Base-by-base conservation (phyloP, 92 coral and sea anemone species). In the Epizoanthus ramosus region DNA sequence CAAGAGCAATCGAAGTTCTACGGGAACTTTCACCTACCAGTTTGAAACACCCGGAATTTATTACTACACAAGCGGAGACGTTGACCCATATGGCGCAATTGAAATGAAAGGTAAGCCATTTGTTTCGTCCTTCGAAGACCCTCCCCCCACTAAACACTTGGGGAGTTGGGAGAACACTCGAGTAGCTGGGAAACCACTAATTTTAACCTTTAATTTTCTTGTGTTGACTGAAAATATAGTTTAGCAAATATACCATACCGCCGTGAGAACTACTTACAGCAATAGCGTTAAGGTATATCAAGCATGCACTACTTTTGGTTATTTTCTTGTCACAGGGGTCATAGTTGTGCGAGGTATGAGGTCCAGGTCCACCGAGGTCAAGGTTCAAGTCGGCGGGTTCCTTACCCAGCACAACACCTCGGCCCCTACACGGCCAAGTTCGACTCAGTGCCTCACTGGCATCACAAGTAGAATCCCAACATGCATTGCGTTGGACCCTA, bases 41-140 rank as follows among this genome's bases (percentile, higher is more conserved):
- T 94, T 94, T 85, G 79, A 85, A 37, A 74, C 80, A 9, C 81
- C 94, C 52, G 98, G 98, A 10, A 87, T 79, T 16, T 92, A 90
- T 63, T 94, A 87, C 88, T 94, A 89, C 81, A 83, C 93, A 24
- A 92, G 95, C 63, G 98, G 98, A 1, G 73, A 54, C 14, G 85
- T 94, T 17, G 98, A 94, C 57, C 91, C 90, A 7, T 83, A 85
- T 81, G 94, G 83, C 47, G 85, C 75, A 16, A 83, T 94, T 37
- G 87, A 60, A 79, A 92, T 94, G 98, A 94, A 94, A 80, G 98
- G 94, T 60, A 76, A 80, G 67, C 53, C 53, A 45, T 7, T 45
- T 45, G 53, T 45, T 45, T 8, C 12, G 10, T 45, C 12, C 13
- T 3, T 45, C 53, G 53, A 45, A 45, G 6, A 1, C 53, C 53